Evolutionary conservation across 1,140 invertebrate species (phyloP).

Genomic region (Brachionus calyciflorus): DNA sequence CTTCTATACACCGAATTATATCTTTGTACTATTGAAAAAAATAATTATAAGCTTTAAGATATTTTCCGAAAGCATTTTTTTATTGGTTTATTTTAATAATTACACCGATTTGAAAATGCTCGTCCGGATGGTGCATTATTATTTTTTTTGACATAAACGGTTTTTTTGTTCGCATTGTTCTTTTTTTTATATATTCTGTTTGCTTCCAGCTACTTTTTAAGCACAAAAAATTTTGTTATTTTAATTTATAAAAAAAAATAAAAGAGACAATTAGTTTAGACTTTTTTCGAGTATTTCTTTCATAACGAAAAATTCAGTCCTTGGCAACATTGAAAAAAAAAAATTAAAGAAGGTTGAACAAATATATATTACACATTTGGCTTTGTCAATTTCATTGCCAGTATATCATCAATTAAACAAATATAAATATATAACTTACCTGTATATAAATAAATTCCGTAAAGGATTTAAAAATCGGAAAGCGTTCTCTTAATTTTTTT

Average conservation of each 20-base stretch:
- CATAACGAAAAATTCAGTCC: too few species aligned
- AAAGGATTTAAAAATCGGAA: too few species aligned
- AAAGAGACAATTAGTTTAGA: constrained; percentile 30
- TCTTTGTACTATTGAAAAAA: constrained; percentile 6
- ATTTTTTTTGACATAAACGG: background rate
- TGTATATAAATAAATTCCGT: too few species aligned
- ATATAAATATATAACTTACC: too few species aligned
- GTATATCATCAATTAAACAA: too few species aligned
- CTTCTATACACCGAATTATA: constrained; percentile 9
- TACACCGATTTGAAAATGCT: constrained; percentile 29
- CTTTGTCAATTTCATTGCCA: background rate
- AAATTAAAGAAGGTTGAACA: background rate
- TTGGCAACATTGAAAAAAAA: constrained; percentile 26
- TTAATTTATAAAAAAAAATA: too few species aligned
- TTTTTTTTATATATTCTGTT: background rate
- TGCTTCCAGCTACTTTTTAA: background rate
- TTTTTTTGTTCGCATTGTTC: constrained; percentile 17
- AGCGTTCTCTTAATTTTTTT: too few species aligned
- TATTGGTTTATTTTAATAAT: too few species aligned
- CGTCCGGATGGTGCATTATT: background rate
- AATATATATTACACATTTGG: too few species aligned
- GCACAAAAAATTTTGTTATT: too few species aligned
- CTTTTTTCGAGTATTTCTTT: background rate
- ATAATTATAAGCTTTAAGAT: too few species aligned
- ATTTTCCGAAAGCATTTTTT: too few species aligned